These are phyloP conservation scores for Aphelocoma californica DNA, from an alignment of 2,797 vertebrate genomes.

Conservation along the genomic window DNA sequence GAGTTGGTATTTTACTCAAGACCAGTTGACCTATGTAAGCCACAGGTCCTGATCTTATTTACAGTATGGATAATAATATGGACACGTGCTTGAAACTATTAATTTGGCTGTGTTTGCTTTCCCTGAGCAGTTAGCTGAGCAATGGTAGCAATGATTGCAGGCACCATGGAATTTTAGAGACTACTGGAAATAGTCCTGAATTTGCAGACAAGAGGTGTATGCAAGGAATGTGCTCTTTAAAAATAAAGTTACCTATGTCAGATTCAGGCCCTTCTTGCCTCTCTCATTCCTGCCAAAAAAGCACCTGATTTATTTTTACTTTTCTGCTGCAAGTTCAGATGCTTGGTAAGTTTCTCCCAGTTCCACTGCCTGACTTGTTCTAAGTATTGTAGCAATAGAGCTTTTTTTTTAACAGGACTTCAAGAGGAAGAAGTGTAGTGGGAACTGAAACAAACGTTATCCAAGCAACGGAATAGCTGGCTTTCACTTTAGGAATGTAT, in stretches of 20 bases:
- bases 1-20: neutral
- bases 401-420: neutral
- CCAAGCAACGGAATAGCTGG: neutral
- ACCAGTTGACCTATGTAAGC: neutral
- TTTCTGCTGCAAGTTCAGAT: neutral
- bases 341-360: neutral
- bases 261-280: neutral
- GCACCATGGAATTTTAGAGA: neutral
- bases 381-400: fast-evolving
- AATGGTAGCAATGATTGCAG: fast-evolving
- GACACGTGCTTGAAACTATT: neutral
- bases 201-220: neutral
- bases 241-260: neutral
- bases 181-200: neutral
- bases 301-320: neutral
- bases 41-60: neutral
- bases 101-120: neutral
- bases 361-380: neutral
- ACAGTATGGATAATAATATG: neutral
- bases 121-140: neutral
- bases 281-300: neutral
- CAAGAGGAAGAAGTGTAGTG: neutral
- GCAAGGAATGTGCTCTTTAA: neutral
- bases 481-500: neutral
- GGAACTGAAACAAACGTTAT: neutral